phyloP scores from a whole-genome alignment of 2,113 vertebrate genomes.

The Sporophila hypoxantha region DNA sequence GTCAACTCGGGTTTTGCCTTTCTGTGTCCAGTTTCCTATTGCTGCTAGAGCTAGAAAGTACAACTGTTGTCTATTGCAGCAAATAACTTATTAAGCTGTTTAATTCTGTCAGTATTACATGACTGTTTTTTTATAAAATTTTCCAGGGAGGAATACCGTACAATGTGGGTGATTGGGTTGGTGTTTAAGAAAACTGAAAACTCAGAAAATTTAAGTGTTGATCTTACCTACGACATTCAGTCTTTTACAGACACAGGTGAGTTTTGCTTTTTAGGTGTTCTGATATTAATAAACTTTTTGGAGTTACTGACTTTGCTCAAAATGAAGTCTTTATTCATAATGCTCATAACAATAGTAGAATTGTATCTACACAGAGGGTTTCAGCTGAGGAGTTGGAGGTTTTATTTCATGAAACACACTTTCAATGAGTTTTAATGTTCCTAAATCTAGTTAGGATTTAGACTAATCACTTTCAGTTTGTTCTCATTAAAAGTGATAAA shows the following conservation, averaged over 20 bases:
- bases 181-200: constrained; percentile 88
- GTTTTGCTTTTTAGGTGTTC: neutral
- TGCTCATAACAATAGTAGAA: neutral
- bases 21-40: neutral
- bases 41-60: neutral
- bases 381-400: neutral
- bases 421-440: neutral
- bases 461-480: neutral
- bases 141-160: constrained; percentile 82
- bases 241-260: constrained; percentile 86
- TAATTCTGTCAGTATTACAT: neutral
- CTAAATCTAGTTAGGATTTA: neutral
- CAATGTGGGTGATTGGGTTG: constrained; percentile 90
- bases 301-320: neutral
- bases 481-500: neutral
- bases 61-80: neutral
- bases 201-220: constrained; percentile 85
- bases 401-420: neutral
- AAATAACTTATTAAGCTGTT: neutral
- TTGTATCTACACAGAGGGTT: neutral
- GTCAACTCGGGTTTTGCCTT: neutral
- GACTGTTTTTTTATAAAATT: neutral
- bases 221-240: constrained; percentile 85
- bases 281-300: neutral
- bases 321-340: neutral